Conservation (phyloP, 2,797 vertebrate genomes). For the Jordanella pulchra region DNA sequence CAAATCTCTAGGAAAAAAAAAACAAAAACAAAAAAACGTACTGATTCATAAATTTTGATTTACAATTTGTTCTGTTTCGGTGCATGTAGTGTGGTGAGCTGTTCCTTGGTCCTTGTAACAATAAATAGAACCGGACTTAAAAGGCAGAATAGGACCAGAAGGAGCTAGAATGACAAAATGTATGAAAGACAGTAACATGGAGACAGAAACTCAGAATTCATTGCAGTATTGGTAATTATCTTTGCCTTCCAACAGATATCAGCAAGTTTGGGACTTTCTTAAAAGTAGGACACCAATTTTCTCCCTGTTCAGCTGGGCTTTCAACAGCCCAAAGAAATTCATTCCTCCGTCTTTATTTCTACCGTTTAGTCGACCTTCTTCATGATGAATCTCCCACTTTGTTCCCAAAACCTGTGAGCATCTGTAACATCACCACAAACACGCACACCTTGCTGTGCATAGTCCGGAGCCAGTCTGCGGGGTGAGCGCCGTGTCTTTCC, state of each 20-base stretch:
- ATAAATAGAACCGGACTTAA: constrained; percentile 79
- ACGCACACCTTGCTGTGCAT: constrained; percentile 67
- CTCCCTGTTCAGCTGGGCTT: constrained; percentile 9
- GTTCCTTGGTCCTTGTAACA: constrained; percentile 76
- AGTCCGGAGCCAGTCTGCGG: constrained; percentile 67
- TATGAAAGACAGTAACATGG: constrained; percentile 73
- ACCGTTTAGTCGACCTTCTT: constrained; percentile 22
- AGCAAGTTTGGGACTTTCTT: constrained; percentile 51
- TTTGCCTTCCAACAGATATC: constrained; percentile 63
- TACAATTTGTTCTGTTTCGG: constrained; percentile 79
- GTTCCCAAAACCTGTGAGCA: constrained; percentile 58
- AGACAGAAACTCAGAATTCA: constrained; percentile 71
- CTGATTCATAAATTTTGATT: constrained; percentile 81
- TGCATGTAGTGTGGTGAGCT: constrained; percentile 79
- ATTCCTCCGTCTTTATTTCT: constrained; percentile 1
- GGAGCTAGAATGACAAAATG: constrained; percentile 67
- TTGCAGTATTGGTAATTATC: constrained; percentile 75
- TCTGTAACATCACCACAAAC: constrained; percentile 65
- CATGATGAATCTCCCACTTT: constrained; percentile 63
- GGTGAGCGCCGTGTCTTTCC: constrained; percentile 40
- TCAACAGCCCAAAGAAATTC: constrained; percentile 26
- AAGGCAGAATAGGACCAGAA: constrained; percentile 54
- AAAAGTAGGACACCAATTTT: constrained; percentile 64
- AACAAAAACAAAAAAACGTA: too few species aligned
- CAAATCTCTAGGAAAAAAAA: constrained; percentile 80